Percentiles rank a stretch among this genome's conserved stretches.
Conservation (phyloP, 2,797 vertebrate genomes). For the Siniperca obscura region DNA sequence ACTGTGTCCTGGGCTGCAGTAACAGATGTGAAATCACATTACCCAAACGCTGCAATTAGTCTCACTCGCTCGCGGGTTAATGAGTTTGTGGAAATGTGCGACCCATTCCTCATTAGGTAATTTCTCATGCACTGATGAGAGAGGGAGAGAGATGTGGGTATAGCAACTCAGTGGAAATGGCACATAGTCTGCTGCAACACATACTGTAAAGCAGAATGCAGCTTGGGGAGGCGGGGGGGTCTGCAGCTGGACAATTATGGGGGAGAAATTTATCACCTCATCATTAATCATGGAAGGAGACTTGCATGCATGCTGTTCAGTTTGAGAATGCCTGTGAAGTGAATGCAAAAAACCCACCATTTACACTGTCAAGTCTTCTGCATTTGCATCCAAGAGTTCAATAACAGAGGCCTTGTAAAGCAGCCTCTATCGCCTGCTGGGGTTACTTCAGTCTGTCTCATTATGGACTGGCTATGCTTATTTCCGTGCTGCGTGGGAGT, state of each 20-base stretch:
- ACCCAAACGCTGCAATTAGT: constrained; percentile 99
- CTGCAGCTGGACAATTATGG: constrained; percentile 16
- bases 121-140: constrained; percentile 99
- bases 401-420: constrained; percentile 8
- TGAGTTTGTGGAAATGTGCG: constrained; percentile 99
- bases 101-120: constrained; percentile 99
- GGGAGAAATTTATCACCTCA: constrained; percentile 10
- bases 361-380: background rate
- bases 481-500: constrained; percentile 31
- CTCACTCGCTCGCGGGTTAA: constrained; percentile 99
- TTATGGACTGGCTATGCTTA: constrained; percentile 54
- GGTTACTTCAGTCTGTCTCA: constrained; percentile 55
- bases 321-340: constrained; percentile 1
- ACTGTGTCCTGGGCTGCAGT: constrained; percentile 86
- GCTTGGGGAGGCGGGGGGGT: background rate
- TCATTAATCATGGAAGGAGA: constrained; percentile 17
- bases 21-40: constrained; percentile 99
- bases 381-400: constrained; percentile 2
- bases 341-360: background rate
- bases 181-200: constrained; percentile 46
- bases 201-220: constrained; percentile 58
- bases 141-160: constrained; percentile 75
- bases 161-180: constrained; percentile 64
- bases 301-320: background rate
- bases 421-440: constrained; percentile 14